Base-by-base conservation (phyloP, 2,113 vertebrate species). In the Arenaria interpres region DNA sequence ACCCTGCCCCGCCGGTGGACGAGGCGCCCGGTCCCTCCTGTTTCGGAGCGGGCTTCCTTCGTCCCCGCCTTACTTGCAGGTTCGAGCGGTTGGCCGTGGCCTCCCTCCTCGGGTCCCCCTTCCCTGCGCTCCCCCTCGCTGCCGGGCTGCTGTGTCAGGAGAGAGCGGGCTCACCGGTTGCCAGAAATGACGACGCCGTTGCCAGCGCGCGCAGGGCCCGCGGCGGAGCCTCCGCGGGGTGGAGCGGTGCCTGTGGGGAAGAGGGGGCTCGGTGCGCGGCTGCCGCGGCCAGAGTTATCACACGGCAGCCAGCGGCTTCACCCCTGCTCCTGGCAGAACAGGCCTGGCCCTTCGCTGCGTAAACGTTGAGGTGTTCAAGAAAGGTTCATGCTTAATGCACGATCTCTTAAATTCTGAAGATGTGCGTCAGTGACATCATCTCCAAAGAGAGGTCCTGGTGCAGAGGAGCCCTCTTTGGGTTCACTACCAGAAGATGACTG, bases 281-380 rank as follows among this genome's bases (percentile, higher is more conserved):
- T 24, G 77, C 14, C 54, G 48, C 24, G 3, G 45, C 2, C 13
- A 10, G 64, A 50, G 63, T 9, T 8, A 5, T 0, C 62, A 2
- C 20, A 1, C 50, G 10, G 30, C 57, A 32, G 33, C 5, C 4
- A 57, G 75, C 24, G 8, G 50, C 63, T 28, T 10, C 2, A 8
- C 18, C 66, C 28, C 66, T 27, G 88, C 9, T 1, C 32, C 68
- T 9, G 62, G 27, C 46, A 5, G 37, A 46, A 2, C 73, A 2
- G 87, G 56, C 60, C 81, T 2, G 8, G 43, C 53, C 0, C 72
- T 25, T 45, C 0, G 2, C 66, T 18, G 0, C 63, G 0, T 10
- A 1, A 24, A 12, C 4, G 19, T 1, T 1, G 21, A 27, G 54
- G 45, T 24, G 46, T 17, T 35, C 4, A 12, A 37, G 68, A 12